A percentile compares a stretch with the other conserved stretches of the same genome.
Conservation (phyloP, 2,797 vertebrate genomes). For the Benthosema pterotum region DNA sequence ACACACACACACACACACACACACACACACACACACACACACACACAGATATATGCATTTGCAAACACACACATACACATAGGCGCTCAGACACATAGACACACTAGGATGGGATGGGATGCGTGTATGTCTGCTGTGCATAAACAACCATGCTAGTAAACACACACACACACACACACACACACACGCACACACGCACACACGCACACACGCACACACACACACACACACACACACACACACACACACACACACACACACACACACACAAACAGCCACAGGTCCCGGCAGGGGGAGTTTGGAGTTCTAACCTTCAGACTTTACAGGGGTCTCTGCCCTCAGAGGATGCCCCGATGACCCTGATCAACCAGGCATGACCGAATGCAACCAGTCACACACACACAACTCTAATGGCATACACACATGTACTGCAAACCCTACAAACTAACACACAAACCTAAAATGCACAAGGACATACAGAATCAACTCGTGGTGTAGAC, state of each 20-base stretch:
- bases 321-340: conserved; percentile 15
- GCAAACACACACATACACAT: neutral
- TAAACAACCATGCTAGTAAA: too few relatives aligned
- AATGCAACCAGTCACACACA: neutral
- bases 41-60: neutral
- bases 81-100: too few relatives aligned
- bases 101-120: too few relatives aligned
- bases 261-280: neutral
- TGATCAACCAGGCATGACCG: conserved; percentile 10
- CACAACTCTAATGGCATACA: too few relatives aligned
- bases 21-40: neutral
- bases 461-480: too few relatives aligned
- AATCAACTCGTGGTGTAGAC: too few relatives aligned
- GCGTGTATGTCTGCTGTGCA: too few relatives aligned
- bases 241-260: neutral
- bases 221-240: neutral
- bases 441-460: too few relatives aligned
- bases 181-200: too few relatives aligned
- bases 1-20: conserved; percentile 2
- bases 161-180: neutral
- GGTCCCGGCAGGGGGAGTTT: conserved; percentile 25
- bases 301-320: conserved; percentile 37
- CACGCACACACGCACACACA: neutral
- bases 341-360: neutral
- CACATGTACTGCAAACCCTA: too few relatives aligned